phyloP scores from a whole-genome alignment of 2,888 invertebrate genomes.

The Osedax frankpressi region DNA sequence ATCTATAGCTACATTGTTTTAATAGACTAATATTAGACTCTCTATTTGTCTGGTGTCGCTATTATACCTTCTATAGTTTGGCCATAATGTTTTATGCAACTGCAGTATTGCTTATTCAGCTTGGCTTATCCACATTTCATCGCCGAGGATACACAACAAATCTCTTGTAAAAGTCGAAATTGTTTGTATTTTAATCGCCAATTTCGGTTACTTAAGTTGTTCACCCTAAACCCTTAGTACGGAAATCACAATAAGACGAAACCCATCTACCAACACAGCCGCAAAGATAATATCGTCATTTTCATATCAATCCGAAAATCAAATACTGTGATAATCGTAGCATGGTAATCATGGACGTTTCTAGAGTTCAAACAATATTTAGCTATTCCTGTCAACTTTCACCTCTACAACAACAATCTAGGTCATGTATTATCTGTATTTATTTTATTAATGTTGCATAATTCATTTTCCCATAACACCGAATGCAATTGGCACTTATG shows the following conservation, averaged over 20 bases:
- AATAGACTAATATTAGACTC: neutral
- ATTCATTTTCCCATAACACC: neutral
- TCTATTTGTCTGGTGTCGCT: neutral
- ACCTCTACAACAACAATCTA: neutral
- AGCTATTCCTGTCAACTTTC: neutral
- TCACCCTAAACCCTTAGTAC: too few species aligned
- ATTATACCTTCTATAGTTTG: neutral
- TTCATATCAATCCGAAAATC: neutral
- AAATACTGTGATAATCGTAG: neutral
- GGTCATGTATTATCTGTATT: neutral
- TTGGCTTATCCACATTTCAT: too few species aligned
- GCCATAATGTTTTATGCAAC: neutral
- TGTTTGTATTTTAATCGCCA: too few species aligned
- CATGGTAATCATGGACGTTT: neutral
- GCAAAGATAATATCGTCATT: neutral
- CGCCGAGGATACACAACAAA: too few species aligned
- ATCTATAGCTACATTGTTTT: neutral
- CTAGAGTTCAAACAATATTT: neutral
- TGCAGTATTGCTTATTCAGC: too few species aligned
- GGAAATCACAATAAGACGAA: too few species aligned
- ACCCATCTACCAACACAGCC: neutral
- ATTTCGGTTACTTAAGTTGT: neutral
- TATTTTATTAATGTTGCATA: neutral
- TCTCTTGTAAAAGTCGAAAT: too few species aligned
- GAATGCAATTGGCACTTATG: too few species aligned